Conservation (phyloP, 1,140 invertebrate genomes). For the Brachionus calyciflorus region DNA sequence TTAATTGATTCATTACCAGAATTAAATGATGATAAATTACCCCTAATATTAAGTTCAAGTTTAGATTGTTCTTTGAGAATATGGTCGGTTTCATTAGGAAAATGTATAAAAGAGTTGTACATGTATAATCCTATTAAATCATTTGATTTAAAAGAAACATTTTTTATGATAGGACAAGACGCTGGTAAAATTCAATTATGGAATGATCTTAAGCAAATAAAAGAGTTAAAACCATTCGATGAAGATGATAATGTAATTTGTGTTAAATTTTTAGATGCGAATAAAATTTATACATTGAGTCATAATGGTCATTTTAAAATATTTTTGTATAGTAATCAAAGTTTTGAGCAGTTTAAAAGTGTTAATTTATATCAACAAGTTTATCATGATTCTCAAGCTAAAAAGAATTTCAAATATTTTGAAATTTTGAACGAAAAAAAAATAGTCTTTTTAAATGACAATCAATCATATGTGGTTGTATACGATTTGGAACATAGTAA, state of each 20-base stretch:
- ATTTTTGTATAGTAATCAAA: not conserved
- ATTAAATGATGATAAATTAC: not conserved
- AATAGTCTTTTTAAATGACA: constrained; percentile 22
- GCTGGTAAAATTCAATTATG: constrained; percentile 40
- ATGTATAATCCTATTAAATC: constrained; percentile 30
- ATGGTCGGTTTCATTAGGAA: not conserved
- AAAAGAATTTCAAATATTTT: constrained; percentile 1
- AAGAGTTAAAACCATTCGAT: not conserved
- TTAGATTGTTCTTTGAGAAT: constrained; percentile 31
- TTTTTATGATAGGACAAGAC: constrained; percentile 17
- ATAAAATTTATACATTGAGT: constrained; percentile 14
- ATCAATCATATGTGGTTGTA: constrained; percentile 2
- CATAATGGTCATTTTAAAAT: constrained; percentile 17
- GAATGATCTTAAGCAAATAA: not conserved
- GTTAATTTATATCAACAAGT: not conserved
- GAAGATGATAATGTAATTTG: constrained; percentile 8
- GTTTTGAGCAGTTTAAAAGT: not conserved
- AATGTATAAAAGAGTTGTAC: constrained; percentile 37
- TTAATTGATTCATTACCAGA: not conserved
- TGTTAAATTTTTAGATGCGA: not conserved
- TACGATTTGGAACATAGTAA: constrained; percentile 2
- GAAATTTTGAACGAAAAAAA: not conserved
- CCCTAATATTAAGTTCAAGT: constrained; percentile 19
- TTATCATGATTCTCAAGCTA: not conserved
- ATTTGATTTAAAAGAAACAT: constrained; percentile 8